Conservation (phyloP, 2,113 vertebrate genomes). For the Erythrocercus mccallii region DNA sequence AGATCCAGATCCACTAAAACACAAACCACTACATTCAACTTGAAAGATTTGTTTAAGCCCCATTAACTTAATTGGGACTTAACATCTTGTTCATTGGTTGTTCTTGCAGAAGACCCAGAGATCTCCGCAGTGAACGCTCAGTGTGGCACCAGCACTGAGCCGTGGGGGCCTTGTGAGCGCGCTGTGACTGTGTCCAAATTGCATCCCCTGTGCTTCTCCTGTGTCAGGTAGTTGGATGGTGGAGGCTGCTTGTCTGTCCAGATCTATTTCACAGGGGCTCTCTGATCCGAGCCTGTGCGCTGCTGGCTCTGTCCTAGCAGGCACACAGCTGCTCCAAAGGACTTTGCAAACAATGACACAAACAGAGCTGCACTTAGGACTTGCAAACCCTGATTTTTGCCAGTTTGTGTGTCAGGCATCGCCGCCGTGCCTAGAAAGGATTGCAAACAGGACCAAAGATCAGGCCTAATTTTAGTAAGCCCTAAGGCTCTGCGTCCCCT, state of each 20-base stretch:
- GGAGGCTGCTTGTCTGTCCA: not conserved
- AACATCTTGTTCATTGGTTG: not conserved
- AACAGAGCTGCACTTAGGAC: conserved; percentile 49
- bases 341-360: not conserved
- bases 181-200: not conserved
- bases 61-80: conserved; percentile 17
- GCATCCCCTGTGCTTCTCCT: accelerated
- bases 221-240: not conserved
- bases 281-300: not conserved
- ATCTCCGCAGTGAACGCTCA: not conserved
- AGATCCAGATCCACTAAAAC: not conserved
- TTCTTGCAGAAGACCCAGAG: not conserved
- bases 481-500: not conserved
- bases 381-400: conserved; percentile 22
- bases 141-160: not conserved
- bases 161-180: not conserved
- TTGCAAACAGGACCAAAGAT: conserved; percentile 52
- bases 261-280: not conserved
- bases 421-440: not conserved
- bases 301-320: not conserved
- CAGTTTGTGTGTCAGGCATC: not conserved
- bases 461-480: conserved; percentile 60
- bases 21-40: not conserved
- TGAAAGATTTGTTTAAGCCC: not conserved
- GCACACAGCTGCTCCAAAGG: not conserved